These are phyloP conservation scores for Petromus typicus DNA, from an alignment of 2,113 vertebrate species.

Conservation along the genomic window DNA sequence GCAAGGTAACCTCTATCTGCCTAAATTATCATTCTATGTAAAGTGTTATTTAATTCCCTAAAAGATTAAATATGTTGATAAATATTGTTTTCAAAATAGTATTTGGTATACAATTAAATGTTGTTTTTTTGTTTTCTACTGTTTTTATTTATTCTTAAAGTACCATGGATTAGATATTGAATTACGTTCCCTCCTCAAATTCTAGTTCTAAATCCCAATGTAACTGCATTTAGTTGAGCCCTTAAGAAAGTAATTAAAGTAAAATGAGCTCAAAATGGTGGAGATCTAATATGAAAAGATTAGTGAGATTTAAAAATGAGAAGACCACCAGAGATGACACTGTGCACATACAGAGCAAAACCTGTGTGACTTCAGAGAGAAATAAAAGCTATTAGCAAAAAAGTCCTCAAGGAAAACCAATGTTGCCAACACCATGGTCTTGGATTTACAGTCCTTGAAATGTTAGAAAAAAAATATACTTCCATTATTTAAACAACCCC, in stretches of 20 bases:
- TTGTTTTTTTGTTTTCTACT: not conserved
- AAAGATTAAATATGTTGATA: not conserved
- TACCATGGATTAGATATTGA: not conserved
- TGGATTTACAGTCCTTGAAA: not conserved
- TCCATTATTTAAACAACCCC: not conserved
- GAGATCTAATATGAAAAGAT: not conserved
- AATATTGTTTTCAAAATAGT: not conserved
- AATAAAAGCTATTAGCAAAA: no score
- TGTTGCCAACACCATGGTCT: no score
- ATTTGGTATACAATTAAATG: not conserved
- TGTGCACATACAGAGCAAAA: not conserved
- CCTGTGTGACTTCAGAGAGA: not conserved
- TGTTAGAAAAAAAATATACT: not conserved
- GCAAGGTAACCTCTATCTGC: not conserved
- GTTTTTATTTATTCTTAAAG: not conserved
- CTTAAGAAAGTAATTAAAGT: not conserved
- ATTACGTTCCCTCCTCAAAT: not conserved
- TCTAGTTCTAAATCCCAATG: not conserved
- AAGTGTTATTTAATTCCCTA: not conserved
- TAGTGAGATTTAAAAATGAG: not conserved
- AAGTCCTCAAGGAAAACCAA: not conserved
- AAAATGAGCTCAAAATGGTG: not conserved
- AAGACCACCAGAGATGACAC: not conserved
- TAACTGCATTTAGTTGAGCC: not conserved
- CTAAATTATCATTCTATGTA: not conserved